These are phyloP conservation scores for Odontomyia ornata DNA, from an alignment of 2,888 invertebrate species.

Conservation along the genomic window DNA sequence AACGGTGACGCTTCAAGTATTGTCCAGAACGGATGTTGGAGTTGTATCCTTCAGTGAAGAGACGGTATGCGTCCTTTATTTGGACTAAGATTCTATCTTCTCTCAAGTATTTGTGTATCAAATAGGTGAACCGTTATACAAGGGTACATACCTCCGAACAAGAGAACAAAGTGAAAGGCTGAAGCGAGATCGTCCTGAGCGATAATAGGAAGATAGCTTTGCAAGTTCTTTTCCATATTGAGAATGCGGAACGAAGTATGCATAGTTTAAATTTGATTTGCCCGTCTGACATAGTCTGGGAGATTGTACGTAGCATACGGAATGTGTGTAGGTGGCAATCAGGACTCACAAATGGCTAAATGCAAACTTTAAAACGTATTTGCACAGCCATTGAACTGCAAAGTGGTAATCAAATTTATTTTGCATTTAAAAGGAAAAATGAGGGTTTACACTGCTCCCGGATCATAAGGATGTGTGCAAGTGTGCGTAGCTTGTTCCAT, in stretches of 20 bases:
- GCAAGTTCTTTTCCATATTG: not conserved
- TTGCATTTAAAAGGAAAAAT: constrained; percentile 25
- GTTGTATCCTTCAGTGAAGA: constrained; percentile 28
- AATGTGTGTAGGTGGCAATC: constrained; percentile 42
- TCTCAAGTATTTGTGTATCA: constrained; percentile 26
- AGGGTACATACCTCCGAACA: not conserved
- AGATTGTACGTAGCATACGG: not conserved
- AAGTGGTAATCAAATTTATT: constrained; percentile 50
- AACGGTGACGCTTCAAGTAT: not conserved
- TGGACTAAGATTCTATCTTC: constrained; percentile 5
- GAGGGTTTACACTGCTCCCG: not conserved
- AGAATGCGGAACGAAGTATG: constrained; percentile 8
- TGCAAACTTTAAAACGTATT: constrained; percentile 47
- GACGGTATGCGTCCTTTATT: constrained; percentile 16
- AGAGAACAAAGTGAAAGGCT: not conserved
- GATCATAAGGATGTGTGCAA: not conserved
- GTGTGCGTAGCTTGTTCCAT: not conserved
- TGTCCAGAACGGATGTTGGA: constrained; percentile 25
- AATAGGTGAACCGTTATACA: not conserved
- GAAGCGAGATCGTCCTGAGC: not conserved
- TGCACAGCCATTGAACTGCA: constrained; percentile 48
- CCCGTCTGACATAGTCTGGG: constrained; percentile 1
- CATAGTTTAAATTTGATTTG: constrained; percentile 46
- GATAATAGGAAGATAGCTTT: constrained; percentile 13
- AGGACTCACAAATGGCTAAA: constrained; percentile 48